Base-by-base conservation (phyloP, 2,797 vertebrate species). In the Neopelma chrysocephalum region DNA sequence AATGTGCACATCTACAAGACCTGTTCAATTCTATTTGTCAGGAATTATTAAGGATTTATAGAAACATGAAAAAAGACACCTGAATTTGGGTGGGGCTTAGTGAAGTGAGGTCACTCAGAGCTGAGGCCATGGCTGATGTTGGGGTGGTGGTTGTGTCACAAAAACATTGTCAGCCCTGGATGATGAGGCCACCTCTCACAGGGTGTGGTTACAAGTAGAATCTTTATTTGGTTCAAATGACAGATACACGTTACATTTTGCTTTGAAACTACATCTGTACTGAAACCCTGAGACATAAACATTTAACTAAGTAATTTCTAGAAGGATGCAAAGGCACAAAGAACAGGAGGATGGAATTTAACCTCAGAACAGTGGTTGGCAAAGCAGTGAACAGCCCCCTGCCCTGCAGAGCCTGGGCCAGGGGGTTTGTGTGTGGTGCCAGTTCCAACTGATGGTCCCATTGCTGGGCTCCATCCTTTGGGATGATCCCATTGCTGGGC, bases 171-270 rank as follows among this genome's bases (percentile, higher is more conserved):
- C 14, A 51, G 53, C 23, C 38, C 11, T 38, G 12, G 23, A 51
- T 31, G 64, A 47, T 15, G 15, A 81, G 25, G 23, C 50, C 54
- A 48, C 6, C 6, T 51, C 14, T n/a, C 29, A 17, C 22, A 14
- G 13, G 15, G 29, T 43, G 40, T 8, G 45, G 9, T 65, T 86
- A 66, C 29, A 89, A 80, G 70, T 1, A 83, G 51, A 73, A 62
- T 34, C 14, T 96, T 95, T 92, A 93, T 75, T 92, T 64, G 42
- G 43, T 48, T 73, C 48, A 64, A 76, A 70, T 51, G 36, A 82
- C 50, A 93, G 42, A 62, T 83, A 58, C 11, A 14, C 7, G 14
- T 45, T 42, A 57, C 43, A 36, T 31, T 85, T 50, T 40, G 12
- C 40, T 65, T 45, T 78, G 69, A 86, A 89, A 81, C 38, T 40